Evolutionary conservation across 2,113 vertebrate genomes (phyloP).

Genomic region (Saccopteryx bilineata): DNA sequence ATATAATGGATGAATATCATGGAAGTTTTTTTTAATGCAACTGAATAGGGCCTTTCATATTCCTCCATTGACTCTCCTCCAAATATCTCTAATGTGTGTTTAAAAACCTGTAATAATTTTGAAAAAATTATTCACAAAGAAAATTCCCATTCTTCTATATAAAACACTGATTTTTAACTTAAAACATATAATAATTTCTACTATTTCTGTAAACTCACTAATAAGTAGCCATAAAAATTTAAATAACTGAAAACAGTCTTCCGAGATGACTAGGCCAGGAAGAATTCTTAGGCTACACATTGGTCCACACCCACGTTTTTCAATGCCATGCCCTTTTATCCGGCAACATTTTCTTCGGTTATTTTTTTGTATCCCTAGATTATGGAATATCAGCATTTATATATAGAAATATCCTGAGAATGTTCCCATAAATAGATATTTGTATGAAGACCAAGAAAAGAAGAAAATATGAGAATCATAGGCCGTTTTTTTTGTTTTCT

Average conservation of each 20-base stretch:
- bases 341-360: constrained; percentile 42
- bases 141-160: constrained; percentile 51
- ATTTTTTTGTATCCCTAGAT: constrained; percentile 37
- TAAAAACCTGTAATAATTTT: constrained; percentile 25
- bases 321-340: constrained; percentile 48
- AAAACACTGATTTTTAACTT: constrained; percentile 65
- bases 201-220: constrained; percentile 52
- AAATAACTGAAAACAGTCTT: constrained; percentile 63
- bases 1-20: constrained; percentile 44
- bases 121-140: constrained; percentile 60
- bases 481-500: neutral
- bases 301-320: neutral
- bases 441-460: constrained; percentile 51
- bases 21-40: constrained; percentile 35
- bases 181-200: neutral
- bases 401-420: constrained; percentile 43
- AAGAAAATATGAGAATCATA: neutral
- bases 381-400: constrained; percentile 63
- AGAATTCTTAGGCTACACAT: constrained; percentile 53
- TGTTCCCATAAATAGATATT: constrained; percentile 47
- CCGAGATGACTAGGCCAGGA: constrained; percentile 10
- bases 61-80: constrained; percentile 42
- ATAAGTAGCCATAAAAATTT: constrained; percentile 50
- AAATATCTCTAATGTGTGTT: constrained; percentile 50
- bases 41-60: constrained; percentile 42